These are phyloP conservation scores for Silvanus unidentatus DNA, from an alignment of 2,888 invertebrate genomes.

Conservation along the genomic window DNA sequence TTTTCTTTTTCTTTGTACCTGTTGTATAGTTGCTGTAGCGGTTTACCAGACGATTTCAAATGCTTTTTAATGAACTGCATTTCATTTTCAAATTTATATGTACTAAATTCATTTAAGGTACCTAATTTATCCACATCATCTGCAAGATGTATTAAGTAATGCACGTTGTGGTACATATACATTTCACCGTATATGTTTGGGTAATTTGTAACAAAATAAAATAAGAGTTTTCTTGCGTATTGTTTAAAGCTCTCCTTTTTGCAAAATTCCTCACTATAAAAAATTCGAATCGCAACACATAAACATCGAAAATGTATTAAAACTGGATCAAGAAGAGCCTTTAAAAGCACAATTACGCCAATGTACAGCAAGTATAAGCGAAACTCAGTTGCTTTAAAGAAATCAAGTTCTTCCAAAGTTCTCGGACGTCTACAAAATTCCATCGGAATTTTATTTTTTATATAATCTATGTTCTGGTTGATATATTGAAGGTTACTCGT, in stretches of 20 bases:
- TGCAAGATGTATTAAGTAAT: constrained; percentile 23
- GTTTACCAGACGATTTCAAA: background rate
- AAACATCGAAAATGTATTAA: constrained; percentile 21
- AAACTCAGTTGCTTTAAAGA: constrained; percentile 13
- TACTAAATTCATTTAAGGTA: constrained; percentile 21
- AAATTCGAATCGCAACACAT: constrained; percentile 20
- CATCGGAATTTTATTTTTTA: too few species aligned
- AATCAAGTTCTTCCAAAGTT: constrained; percentile 17
- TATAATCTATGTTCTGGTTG: too few species aligned
- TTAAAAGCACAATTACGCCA: constrained; percentile 22
- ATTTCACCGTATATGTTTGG: constrained; percentile 19
- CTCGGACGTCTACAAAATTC: constrained; percentile 25
- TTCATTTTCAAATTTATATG: constrained; percentile 20
- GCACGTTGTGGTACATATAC: constrained; percentile 20
- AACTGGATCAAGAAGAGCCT: constrained; percentile 11
- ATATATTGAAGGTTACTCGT: background rate
- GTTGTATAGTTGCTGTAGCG: background rate
- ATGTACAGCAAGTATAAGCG: constrained; percentile 24
- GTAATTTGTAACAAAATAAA: constrained; percentile 19
- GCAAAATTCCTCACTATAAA: too few species aligned
- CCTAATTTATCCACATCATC: constrained; percentile 19
- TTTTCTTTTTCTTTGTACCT: too few species aligned
- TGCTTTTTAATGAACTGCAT: background rate
- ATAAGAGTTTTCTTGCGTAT: constrained; percentile 20
- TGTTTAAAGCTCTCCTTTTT: constrained; percentile 11